Conservation (phyloP, 1,140 invertebrate species). For the Drosophila pandora region DNA sequence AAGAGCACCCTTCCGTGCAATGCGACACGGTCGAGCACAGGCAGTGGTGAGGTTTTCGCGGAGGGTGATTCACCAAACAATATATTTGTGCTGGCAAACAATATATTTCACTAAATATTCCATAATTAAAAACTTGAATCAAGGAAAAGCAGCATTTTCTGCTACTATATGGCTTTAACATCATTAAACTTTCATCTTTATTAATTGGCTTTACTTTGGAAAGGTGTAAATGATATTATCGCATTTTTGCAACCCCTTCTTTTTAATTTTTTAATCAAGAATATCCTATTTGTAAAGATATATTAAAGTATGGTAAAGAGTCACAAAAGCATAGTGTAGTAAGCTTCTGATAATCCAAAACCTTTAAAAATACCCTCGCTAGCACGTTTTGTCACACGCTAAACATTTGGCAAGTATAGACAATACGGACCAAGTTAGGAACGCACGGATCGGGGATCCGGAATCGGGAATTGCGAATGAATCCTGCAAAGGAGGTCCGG, state of each 20-base stretch:
- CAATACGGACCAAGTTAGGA: conserved; percentile 20
- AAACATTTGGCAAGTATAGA: conserved; percentile 75
- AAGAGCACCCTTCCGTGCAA: conserved; percentile 13
- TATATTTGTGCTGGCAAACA: not conserved
- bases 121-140: not conserved
- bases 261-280: no score
- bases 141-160: not conserved
- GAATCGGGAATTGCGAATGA: not conserved
- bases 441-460: conserved; percentile 11
- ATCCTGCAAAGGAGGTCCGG: conserved; percentile 4
- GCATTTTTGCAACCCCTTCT: no score
- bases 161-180: not conserved
- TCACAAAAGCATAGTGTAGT: no score
- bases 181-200: not conserved
- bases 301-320: no score
- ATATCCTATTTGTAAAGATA: no score
- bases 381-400: conserved; percentile 60
- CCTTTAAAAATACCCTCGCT: conserved; percentile 35
- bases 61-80: conserved; percentile 7
- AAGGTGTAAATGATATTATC: not conserved
- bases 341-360: not conserved
- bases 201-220: not conserved
- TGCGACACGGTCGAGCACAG: conserved; percentile 21
- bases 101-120: not conserved
- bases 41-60: conserved; percentile 5